Evolutionary conservation across 1,140 invertebrate species (phyloP).

Genomic region (Steinernema feltiae): DNA sequence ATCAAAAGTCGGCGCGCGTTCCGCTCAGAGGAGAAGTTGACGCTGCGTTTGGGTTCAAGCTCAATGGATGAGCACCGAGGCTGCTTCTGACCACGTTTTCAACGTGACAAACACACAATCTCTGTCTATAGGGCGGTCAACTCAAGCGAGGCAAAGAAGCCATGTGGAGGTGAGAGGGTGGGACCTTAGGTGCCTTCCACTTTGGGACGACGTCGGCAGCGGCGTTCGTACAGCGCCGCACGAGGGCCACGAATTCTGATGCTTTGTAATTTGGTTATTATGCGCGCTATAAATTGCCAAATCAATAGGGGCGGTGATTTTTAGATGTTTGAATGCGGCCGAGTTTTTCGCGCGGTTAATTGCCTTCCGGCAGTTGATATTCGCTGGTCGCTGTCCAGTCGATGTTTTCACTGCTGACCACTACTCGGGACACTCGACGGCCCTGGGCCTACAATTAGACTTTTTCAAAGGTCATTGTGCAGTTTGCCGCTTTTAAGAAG

Average conservation of each 20-base stretch:
- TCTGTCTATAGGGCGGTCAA: too few relatives aligned
- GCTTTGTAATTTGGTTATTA: constrained; percentile 15
- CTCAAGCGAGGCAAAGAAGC: not conserved
- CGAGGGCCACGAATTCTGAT: constrained; percentile 10
- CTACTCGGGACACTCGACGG: not conserved
- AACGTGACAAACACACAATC: too few relatives aligned
- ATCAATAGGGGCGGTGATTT: constrained; percentile 13
- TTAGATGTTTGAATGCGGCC: constrained; percentile 15
- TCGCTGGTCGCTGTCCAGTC: constrained; percentile 1
- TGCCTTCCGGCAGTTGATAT: constrained; percentile 9
- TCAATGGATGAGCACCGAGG: too few relatives aligned
- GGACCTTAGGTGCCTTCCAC: not conserved
- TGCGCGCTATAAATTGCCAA: constrained; percentile 15
- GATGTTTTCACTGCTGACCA: constrained; percentile 12
- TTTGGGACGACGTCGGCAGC: not conserved
- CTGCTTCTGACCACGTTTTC: too few relatives aligned
- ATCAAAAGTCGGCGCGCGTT: not conserved
- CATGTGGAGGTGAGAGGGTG: not conserved
- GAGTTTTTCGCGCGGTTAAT: constrained; percentile 13
- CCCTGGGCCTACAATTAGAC: not conserved
- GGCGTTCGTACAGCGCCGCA: constrained; percentile 5
- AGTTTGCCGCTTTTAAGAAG: not conserved
- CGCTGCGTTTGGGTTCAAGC: too few relatives aligned
- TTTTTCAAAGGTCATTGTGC: not conserved
- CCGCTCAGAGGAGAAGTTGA: too few relatives aligned